A percentile compares a stretch with the other conserved stretches of the same genome.
Evolutionary conservation across 2,888 invertebrate species (phyloP).

Genomic region (Acanthosepion pharaonis): DNA sequence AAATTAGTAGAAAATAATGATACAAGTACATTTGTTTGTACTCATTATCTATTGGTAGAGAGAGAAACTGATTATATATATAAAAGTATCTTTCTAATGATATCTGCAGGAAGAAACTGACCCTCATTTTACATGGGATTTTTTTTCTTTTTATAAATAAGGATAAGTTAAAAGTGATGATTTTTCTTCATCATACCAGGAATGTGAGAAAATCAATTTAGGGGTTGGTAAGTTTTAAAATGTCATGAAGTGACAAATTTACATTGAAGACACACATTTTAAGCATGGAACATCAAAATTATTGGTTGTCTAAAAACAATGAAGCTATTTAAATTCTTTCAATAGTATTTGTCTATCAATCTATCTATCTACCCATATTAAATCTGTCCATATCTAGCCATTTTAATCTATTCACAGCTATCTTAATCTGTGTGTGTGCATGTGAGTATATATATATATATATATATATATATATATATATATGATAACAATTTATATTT

Average conservation of each 20-base stretch:
- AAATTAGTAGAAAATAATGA: no score
- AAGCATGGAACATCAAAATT: background rate
- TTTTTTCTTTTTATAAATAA: no score
- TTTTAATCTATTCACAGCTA: no score
- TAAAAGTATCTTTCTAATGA: no score
- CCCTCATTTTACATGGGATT: no score
- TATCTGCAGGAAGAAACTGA: no score
- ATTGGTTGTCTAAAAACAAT: background rate
- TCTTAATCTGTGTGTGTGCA: background rate
- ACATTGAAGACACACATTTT: background rate
- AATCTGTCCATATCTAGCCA: background rate
- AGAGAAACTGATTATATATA: no score
- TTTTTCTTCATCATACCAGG: background rate
- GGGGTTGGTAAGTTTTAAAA: background rate
- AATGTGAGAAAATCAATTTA: background rate
- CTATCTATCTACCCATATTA: background rate
- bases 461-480: conserved; percentile 39
- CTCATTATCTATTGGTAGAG: no score
- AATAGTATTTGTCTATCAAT: background rate
- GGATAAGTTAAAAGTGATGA: no score
- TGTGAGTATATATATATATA: background rate
- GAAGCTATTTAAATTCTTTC: no score
- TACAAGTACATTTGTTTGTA: no score
- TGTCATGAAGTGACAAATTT: conserved; percentile 18
- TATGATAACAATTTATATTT: no score